Percentiles rank a stretch among this genome's conserved stretches.
Evolutionary conservation across 2,888 invertebrate genomes (phyloP).

Genomic region (Drosophila vallismaia): DNA sequence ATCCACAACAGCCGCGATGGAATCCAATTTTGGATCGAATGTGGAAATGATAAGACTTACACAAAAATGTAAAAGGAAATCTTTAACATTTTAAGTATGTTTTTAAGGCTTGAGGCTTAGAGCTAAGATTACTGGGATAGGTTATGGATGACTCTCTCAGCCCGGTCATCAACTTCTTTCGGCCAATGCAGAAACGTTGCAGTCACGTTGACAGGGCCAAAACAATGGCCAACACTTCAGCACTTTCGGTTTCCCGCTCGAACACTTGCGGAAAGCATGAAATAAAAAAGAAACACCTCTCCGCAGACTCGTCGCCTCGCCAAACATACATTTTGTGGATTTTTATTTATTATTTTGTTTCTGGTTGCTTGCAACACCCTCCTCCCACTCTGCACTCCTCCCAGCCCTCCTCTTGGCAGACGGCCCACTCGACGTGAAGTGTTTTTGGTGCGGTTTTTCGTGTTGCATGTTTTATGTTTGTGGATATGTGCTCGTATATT

Average conservation of each 20-base stretch:
- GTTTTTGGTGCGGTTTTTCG: conserved; percentile 60
- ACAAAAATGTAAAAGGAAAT: background rate
- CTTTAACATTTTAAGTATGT: background rate
- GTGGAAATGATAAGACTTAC: background rate
- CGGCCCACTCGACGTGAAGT: conserved; percentile 69
- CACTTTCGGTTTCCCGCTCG: conserved; percentile 69
- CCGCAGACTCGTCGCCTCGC: conserved; percentile 29
- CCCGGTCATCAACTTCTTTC: conserved; percentile 38
- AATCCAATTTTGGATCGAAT: conserved; percentile 14
- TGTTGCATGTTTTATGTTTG: conserved; percentile 57
- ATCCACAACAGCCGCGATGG: conserved; percentile 10
- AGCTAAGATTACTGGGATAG: background rate
- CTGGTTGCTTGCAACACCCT: background rate
- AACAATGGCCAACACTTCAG: conserved; percentile 76
- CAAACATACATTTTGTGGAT: conserved; percentile 59
- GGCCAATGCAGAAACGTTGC: conserved; percentile 34
- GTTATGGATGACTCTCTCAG: background rate
- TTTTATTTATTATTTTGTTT: conserved; percentile 73
- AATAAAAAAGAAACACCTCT: conserved; percentile 24
- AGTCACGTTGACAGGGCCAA: conserved; percentile 59
- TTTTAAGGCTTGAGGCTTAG: background rate
- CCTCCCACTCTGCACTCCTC: background rate
- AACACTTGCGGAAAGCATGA: conserved; percentile 37
- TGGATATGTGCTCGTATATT: conserved; percentile 52
- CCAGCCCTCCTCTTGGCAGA: conserved; percentile 1